Percentiles rank a stretch among this genome's conserved stretches.
phyloP scores from a whole-genome alignment of 37 sponge, comb jelly and placozoan species.

The Axinella damicornis region DNA sequence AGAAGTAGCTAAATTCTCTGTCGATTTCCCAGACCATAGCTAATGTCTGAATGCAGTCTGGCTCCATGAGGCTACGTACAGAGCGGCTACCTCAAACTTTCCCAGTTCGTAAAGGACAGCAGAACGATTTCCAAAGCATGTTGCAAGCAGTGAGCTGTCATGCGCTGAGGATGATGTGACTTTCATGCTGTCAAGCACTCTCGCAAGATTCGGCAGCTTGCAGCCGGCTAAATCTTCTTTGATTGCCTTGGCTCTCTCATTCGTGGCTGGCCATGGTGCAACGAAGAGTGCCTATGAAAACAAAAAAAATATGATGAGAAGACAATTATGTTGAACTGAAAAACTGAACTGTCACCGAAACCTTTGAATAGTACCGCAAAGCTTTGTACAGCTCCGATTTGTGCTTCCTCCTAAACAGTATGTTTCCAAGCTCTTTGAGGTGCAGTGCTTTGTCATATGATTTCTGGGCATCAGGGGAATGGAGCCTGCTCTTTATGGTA shows the following conservation, averaged over 20 bases:
- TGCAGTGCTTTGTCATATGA: constrained; percentile 8
- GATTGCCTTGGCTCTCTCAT: constrained; percentile 1
- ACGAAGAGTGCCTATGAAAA: constrained; percentile 11
- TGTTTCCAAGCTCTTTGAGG: constrained; percentile 35
- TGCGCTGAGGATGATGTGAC: too few species aligned
- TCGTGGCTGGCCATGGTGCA: constrained; percentile 9
- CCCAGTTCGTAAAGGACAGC: constrained; percentile 58
- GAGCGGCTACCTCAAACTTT: constrained; percentile 25
- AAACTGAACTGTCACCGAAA: not conserved
- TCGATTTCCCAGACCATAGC: not conserved
- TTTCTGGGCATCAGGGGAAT: not conserved
- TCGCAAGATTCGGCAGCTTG: not conserved
- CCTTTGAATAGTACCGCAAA: constrained; percentile 35
- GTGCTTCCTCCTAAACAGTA: constrained; percentile 1
- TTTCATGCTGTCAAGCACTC: not conserved
- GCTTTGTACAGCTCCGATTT: not conserved
- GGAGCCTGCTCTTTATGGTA: too few species aligned
- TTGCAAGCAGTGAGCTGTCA: constrained; percentile 14
- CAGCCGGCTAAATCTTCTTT: not conserved
- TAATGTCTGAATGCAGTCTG: not conserved
- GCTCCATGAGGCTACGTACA: constrained; percentile 6
- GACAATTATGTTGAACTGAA: not conserved
- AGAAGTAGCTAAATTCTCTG: not conserved
- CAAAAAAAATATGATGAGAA: not conserved
- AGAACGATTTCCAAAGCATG: constrained; percentile 63